phyloP scores from a whole-genome alignment of 2,888 invertebrate genomes.

The Drosophila leonis region DNA sequence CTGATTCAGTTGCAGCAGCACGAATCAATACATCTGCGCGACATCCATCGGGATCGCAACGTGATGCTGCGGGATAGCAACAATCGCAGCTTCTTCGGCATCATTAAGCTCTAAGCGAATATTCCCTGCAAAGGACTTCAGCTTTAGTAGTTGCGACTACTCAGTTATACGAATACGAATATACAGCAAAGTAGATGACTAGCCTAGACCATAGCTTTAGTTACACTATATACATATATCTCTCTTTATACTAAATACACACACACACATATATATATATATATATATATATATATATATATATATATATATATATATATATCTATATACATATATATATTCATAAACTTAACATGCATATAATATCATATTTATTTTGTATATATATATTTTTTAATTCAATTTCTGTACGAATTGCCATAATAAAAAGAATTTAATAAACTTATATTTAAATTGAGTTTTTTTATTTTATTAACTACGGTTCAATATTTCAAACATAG shows the following conservation, averaged over 20 bases:
- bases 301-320: neutral
- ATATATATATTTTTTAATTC: constrained; percentile 37
- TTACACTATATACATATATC: constrained; percentile 11
- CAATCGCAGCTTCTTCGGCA: constrained; percentile 93
- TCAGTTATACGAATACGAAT: constrained; percentile 47
- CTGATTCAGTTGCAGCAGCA: constrained; percentile 88
- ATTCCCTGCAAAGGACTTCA: constrained; percentile 9
- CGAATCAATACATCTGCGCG: constrained; percentile 89
- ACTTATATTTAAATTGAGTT: neutral
- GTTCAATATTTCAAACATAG: neutral
- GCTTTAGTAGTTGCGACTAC: constrained; percentile 51
- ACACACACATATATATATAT: constrained; percentile 8
- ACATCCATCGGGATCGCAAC: constrained; percentile 86
- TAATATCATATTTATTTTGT: constrained; percentile 59
- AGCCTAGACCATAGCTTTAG: constrained; percentile 47
- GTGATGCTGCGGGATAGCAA: constrained; percentile 87
- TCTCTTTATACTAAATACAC: neutral
- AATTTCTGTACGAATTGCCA: constrained; percentile 44
- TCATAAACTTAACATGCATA: constrained; percentile 13
- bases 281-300: constrained; percentile 7
- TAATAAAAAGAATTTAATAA: constrained; percentile 47
- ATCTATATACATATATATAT: neutral
- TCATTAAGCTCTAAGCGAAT: constrained; percentile 87
- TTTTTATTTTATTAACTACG: neutral
- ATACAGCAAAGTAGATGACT: constrained; percentile 59